A percentile compares a stretch with the other conserved stretches of the same genome.
phyloP scores from a whole-genome alignment of 2,797 vertebrate genomes.

The Epinephelus awoara region DNA sequence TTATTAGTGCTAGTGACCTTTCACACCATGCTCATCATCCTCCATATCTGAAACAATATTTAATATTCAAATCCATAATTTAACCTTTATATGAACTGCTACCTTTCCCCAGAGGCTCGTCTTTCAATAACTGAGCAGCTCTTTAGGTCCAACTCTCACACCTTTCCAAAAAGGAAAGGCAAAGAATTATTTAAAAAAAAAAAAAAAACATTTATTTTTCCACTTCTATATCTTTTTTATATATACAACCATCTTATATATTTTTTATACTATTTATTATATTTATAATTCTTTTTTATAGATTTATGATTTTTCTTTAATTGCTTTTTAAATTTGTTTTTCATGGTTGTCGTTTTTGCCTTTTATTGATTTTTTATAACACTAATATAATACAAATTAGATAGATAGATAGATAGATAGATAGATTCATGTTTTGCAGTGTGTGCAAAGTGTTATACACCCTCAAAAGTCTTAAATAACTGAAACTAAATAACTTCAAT shows the following conservation, averaged over 20 bases:
- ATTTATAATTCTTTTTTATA: too few relatives aligned
- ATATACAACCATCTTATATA: not conserved
- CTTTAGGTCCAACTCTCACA: not conserved
- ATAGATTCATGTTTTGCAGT: not conserved
- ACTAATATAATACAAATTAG: too few relatives aligned
- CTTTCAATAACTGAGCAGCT: not conserved
- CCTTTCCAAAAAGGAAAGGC: too few relatives aligned
- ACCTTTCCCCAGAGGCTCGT: not conserved
- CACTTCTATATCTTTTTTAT: too few relatives aligned
- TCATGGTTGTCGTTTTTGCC: too few relatives aligned
- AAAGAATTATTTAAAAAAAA: not conserved
- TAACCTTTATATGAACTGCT: not conserved
- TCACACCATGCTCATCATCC: constrained; percentile 6
- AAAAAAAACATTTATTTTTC: not conserved
- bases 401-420: too few relatives aligned
- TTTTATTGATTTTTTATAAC: too few relatives aligned
- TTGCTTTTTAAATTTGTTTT: too few relatives aligned
- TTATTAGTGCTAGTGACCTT: constrained; percentile 27
- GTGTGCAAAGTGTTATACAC: not conserved
- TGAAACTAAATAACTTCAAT: not conserved
- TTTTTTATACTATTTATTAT: too few relatives aligned
- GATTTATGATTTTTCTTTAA: too few relatives aligned
- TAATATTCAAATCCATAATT: not conserved
- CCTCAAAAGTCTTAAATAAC: not conserved
- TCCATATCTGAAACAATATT: not conserved